phyloP scores from a whole-genome alignment of 2,113 vertebrate genomes.

The Eolophus roseicapilla region DNA sequence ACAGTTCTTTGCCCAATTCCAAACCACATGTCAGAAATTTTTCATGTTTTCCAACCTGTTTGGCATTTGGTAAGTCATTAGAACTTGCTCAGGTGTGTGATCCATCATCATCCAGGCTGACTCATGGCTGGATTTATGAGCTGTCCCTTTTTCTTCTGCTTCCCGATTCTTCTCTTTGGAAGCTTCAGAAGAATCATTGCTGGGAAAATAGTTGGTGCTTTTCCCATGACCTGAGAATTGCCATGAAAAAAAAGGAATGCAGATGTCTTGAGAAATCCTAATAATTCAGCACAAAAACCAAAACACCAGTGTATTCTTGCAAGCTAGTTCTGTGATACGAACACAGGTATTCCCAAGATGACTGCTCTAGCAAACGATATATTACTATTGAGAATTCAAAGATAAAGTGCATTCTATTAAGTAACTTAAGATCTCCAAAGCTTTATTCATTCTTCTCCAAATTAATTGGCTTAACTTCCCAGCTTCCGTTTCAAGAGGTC shows the following conservation, averaged over 20 bases:
- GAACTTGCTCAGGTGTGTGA: slow-evolving; percentile 73
- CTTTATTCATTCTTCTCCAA: not conserved
- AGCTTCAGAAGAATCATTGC: slow-evolving; percentile 79
- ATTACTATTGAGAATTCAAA: not conserved
- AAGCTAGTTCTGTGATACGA: not conserved
- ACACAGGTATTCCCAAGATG: not conserved
- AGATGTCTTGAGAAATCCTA: not conserved
- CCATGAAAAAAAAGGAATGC: not conserved
- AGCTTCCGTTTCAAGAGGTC: not conserved
- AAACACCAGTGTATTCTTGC: not conserved
- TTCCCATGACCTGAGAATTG: slow-evolving; percentile 70
- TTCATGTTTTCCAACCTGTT: slow-evolving; percentile 76
- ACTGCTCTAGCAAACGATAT: not conserved
- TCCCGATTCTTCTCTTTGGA: slow-evolving; percentile 66
- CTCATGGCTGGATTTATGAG: slow-evolving; percentile 68
- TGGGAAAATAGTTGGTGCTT: slow-evolving; percentile 81
- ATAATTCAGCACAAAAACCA: not conserved
- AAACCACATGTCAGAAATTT: not conserved
- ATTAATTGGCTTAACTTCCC: not conserved
- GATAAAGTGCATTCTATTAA: not conserved
- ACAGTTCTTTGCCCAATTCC: not conserved
- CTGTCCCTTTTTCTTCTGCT: slow-evolving; percentile 43
- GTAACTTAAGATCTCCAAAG: not conserved
- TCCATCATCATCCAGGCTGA: slow-evolving; percentile 83
- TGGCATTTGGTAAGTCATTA: slow-evolving; percentile 88